phyloP scores from a whole-genome alignment of 2,888 invertebrate genomes.

The Antitype chi region DNA sequence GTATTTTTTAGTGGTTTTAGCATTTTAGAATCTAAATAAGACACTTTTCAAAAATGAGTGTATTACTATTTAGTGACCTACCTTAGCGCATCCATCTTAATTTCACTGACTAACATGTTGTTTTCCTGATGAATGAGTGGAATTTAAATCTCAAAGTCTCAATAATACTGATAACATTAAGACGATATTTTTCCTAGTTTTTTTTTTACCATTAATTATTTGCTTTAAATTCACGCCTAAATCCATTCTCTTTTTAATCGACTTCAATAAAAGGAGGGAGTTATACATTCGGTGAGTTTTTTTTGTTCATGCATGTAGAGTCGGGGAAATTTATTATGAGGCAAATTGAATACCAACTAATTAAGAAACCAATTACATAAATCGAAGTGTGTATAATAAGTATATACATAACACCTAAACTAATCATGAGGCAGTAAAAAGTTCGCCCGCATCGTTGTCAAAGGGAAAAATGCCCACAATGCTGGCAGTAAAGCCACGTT shows the following conservation, averaged over 20 bases:
- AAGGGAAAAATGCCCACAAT: too few species aligned
- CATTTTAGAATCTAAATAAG: too few species aligned
- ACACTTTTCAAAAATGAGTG: too few species aligned
- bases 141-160: background rate
- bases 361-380: too few species aligned
- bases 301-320: background rate
- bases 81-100: background rate
- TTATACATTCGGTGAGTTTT: conserved; percentile 17
- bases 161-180: background rate
- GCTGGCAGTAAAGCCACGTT: too few species aligned
- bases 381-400: too few species aligned
- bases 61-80: too few species aligned
- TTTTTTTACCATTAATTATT: conserved; percentile 1
- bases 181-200: background rate
- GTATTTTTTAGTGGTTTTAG: too few species aligned
- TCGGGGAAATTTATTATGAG: background rate
- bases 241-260: conserved; percentile 14
- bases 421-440: too few species aligned
- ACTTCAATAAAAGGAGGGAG: conserved; percentile 12
- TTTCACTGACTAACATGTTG: background rate
- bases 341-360: background rate
- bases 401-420: too few species aligned
- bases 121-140: background rate
- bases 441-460: too few species aligned
- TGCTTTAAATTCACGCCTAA: background rate